Evolutionary conservation across 2,888 invertebrate species (phyloP).

Genomic region (Mythimna lalbum): DNA sequence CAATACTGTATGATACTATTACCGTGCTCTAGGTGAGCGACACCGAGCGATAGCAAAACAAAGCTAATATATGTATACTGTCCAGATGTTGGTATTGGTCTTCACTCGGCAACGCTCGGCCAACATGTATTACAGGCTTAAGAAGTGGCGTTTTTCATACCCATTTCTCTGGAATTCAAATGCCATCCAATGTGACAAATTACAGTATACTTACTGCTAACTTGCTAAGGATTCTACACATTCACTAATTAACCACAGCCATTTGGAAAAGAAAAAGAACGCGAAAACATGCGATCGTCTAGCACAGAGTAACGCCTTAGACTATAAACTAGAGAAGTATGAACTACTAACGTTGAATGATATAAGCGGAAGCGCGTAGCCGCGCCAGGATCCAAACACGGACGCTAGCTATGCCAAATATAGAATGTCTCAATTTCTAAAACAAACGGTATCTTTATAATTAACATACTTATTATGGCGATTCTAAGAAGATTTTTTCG

Average conservation of each 20-base stretch:
- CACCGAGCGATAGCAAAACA: too few relatives aligned
- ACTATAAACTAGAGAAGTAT: not conserved
- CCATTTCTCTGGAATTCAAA: slow-evolving; percentile 6
- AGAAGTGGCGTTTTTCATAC: slow-evolving; percentile 4
- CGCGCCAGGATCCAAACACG: slow-evolving; percentile 6
- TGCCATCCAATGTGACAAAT: slow-evolving; percentile 7
- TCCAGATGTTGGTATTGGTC: too few relatives aligned
- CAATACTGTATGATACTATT: too few relatives aligned
- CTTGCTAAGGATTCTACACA: not conserved
- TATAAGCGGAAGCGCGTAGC: not conserved
- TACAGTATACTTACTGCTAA: not conserved
- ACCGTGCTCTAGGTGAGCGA: too few relatives aligned
- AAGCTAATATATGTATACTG: too few relatives aligned
- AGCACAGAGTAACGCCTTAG: not conserved
- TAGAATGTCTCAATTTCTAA: slow-evolving; percentile 39
- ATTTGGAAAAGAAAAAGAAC: not conserved
- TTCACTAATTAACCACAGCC: not conserved
- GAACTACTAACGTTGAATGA: not conserved
- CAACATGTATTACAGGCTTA: too few relatives aligned
- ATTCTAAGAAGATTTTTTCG: slow-evolving; percentile 14
- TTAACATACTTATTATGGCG: slow-evolving; percentile 37
- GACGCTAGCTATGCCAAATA: not conserved
- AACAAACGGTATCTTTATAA: slow-evolving; percentile 40
- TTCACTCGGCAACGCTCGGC: too few relatives aligned
- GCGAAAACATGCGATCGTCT: not conserved